Evolutionary conservation across 2,113 vertebrate genomes (phyloP), one percentile per base, ranked within the genome.

Genomic region (Psettodes erumei): DNA sequence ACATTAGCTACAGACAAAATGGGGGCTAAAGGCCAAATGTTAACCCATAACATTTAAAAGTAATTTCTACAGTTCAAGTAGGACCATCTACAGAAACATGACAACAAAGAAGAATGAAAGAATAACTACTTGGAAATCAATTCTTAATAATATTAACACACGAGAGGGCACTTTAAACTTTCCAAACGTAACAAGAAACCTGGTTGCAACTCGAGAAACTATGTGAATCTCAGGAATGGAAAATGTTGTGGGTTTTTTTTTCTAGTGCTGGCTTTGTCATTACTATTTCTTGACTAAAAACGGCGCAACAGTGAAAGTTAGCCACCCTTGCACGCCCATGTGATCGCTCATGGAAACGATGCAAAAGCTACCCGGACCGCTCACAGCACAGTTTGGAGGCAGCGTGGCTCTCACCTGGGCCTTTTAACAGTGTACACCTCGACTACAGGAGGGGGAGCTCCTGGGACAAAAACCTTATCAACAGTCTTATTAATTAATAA

Each of bases 31-130:
- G 35, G 53, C 71, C 71, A 79, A 75, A 81, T 47, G 47, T 79
- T 66, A 42, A 70, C 45, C n/a, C 61, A 33, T 28, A 78, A 86
- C 73, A 75, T 75, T 76, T 72, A 68, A 72, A 77, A 70, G 32
- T 55, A 4, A 73, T 76, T 65, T 81, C 84, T 89, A 85, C 68
- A 82, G 50, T 90, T 91, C 87, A 91, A 90, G 87, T 91, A 89
- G 71, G 71, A 77, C 67, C 72, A 61, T 81, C 77, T 86, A 86
- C 66, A 61, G 78, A 71, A 80, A 85, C 42, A 79, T n/a, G n/a
- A n/a, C n/a, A n/a, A n/a, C n/a, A 61, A 42, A 84, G 37, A 80
- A 83, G 42, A 65, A 75, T 67, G 55, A 61, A 78, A 56, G 56
- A 73, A 75, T 6, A 68, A 80, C 68, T 55, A 85, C 55, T 75